These are phyloP conservation scores for Corythaeola cristata DNA, from an alignment of 2,113 vertebrate genomes.

Conservation along the genomic window DNA sequence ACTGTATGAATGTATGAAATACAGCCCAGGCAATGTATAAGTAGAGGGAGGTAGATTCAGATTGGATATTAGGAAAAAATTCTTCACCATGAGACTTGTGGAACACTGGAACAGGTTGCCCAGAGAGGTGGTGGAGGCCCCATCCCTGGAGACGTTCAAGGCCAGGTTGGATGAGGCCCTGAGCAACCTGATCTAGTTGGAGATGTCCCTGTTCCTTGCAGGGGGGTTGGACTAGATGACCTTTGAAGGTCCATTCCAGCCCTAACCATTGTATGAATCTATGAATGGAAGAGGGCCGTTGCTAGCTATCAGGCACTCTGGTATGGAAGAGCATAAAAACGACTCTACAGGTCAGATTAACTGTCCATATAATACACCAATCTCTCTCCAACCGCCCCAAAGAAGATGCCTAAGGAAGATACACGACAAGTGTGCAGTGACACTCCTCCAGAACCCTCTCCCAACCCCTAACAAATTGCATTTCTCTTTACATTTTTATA, in stretches of 20 bases:
- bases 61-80: no score
- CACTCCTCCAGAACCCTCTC: neutral
- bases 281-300: neutral
- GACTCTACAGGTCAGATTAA: neutral
- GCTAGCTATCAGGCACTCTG: neutral
- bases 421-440: neutral
- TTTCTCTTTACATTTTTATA: neutral
- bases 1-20: neutral
- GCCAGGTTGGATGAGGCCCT: no score
- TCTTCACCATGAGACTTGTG: no score
- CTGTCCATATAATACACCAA: neutral
- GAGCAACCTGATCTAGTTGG: no score
- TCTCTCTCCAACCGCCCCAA: neutral
- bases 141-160: no score
- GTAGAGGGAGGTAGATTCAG: no score
- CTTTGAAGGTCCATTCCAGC: no score
- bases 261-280: no score
- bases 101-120: no score
- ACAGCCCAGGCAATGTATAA: neutral
- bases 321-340: neutral
- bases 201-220: no score
- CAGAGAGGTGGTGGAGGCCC: no score
- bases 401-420: neutral
- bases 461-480: neutral
- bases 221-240: no score